phyloP scores from a whole-genome alignment of 2,113 vertebrate species.

The Girardinichthys multiradiatus region DNA sequence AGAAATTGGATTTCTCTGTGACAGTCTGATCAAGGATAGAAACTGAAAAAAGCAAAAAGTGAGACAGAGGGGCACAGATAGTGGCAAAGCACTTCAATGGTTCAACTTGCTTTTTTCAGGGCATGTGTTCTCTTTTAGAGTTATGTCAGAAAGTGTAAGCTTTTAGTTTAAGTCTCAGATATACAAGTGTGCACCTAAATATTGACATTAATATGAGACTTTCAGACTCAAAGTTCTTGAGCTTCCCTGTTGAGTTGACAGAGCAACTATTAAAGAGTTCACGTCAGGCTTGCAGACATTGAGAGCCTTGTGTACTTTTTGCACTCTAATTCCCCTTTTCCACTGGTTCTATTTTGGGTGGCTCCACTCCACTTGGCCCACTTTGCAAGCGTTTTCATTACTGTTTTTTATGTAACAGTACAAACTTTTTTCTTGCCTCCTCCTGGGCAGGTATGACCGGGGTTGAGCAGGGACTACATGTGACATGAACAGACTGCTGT shows the following conservation, averaged over 20 bases:
- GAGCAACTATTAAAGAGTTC: too few species aligned
- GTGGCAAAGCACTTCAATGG: slow-evolving; percentile 46
- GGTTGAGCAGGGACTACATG: too few species aligned
- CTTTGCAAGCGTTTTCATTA: too few species aligned
- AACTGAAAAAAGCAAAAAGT: slow-evolving; percentile 20
- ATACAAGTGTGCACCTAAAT: neutral
- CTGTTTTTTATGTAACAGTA: too few species aligned
- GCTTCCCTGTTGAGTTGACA: neutral
- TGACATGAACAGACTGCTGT: too few species aligned
- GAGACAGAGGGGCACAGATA: slow-evolving; percentile 12
- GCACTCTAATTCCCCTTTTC: too few species aligned
- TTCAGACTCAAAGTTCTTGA: neutral
- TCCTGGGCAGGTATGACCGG: too few species aligned
- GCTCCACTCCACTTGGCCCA: too few species aligned
- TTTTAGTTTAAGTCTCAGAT: neutral
- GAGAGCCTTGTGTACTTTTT: too few species aligned
- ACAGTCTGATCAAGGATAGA: slow-evolving; percentile 51
- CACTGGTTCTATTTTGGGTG: too few species aligned
- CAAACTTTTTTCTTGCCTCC: too few species aligned
- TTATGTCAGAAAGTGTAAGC: neutral
- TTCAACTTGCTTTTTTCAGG: slow-evolving; percentile 22
- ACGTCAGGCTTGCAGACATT: too few species aligned
- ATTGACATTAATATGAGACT: neutral
- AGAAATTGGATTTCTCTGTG: slow-evolving; percentile 75
- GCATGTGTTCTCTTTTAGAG: slow-evolving; percentile 15